Conservation (phyloP, 1,140 invertebrate genomes). For the Drosophila orena region DNA sequence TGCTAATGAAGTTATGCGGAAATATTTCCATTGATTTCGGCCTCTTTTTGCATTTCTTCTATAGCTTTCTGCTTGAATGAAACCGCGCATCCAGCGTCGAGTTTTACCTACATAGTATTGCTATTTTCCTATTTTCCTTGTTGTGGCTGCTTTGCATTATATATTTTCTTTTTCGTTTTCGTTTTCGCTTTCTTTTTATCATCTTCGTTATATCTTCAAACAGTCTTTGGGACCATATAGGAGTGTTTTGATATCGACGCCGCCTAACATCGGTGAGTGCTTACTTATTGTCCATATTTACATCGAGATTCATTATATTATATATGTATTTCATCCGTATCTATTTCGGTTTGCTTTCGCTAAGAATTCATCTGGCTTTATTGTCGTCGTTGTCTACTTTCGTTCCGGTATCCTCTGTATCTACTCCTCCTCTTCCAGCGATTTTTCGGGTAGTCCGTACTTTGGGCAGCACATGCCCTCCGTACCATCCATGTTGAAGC, state of each 20-base stretch:
- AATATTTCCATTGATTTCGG: constrained; percentile 57
- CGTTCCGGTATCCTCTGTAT: background rate
- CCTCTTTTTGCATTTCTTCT: constrained; percentile 1
- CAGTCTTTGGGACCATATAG: constrained; percentile 74
- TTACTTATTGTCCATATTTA: constrained; percentile 75
- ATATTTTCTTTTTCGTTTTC: constrained; percentile 2
- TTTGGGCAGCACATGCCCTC: constrained; percentile 94
- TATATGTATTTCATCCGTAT: constrained; percentile 8
- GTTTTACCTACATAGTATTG: constrained; percentile 40
- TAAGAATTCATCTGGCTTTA: constrained; percentile 4
- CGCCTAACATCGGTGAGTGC: constrained; percentile 47
- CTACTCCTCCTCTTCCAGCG: constrained; percentile 83
- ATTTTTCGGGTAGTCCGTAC: constrained; percentile 80
- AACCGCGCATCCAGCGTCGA: constrained; percentile 64
- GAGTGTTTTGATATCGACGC: constrained; percentile 42
- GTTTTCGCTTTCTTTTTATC: too few relatives aligned
- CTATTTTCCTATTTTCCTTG: constrained; percentile 35
- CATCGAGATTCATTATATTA: constrained; percentile 32
- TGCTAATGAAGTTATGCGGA: constrained; percentile 68
- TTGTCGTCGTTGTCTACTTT: constrained; percentile 12
- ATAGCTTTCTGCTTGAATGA: constrained; percentile 43
- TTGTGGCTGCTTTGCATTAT: constrained; percentile 24
- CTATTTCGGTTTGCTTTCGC: background rate
- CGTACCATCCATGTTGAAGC: constrained; percentile 92
- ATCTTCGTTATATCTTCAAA: constrained; percentile 32